phyloP scores from a whole-genome alignment of 2,888 invertebrate genomes.

The Patella depressa region DNA sequence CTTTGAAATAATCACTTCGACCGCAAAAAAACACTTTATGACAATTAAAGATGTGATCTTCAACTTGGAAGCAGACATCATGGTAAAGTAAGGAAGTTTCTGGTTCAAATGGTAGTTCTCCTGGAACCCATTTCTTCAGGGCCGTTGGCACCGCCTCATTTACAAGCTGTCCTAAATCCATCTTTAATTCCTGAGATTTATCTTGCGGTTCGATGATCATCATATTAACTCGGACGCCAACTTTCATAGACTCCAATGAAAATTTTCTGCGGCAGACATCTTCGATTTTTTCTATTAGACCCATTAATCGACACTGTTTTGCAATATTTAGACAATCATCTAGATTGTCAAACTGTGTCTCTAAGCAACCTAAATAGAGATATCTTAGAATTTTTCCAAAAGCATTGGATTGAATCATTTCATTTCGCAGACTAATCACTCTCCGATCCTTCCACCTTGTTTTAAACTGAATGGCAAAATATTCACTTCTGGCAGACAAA shows the following conservation, averaged over 20 bases:
- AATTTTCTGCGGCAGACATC: conserved; percentile 58
- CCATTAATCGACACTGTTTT: conserved; percentile 69
- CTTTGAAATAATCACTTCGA: conserved; percentile 73
- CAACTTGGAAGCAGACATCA: conserved; percentile 72
- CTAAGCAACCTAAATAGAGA: conserved; percentile 71
- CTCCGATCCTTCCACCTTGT: conserved; percentile 69
- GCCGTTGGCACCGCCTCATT: conserved; percentile 70
- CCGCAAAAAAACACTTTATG: conserved; percentile 73
- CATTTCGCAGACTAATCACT: conserved; percentile 66
- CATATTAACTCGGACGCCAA: conserved; percentile 71
- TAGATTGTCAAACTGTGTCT: conserved; percentile 67
- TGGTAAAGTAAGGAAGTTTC: conserved; percentile 63
- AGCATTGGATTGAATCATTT: conserved; percentile 65
- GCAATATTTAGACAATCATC: conserved; percentile 71
- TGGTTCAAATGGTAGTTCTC: conserved; percentile 71
- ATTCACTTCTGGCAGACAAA: conserved; percentile 70
- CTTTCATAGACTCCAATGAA: conserved; percentile 66
- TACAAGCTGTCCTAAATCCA: conserved; percentile 70
- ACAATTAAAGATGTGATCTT: conserved; percentile 71
- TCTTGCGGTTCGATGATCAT: conserved; percentile 69
- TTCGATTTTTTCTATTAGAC: conserved; percentile 63
- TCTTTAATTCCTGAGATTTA: conserved; percentile 61
- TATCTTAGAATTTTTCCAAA: conserved; percentile 72
- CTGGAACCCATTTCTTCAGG: conserved; percentile 59
- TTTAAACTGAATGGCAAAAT: conserved; percentile 71